These are phyloP conservation scores for Pelobates fuscus DNA, from an alignment of 2,113 vertebrate species.

Conservation along the genomic window DNA sequence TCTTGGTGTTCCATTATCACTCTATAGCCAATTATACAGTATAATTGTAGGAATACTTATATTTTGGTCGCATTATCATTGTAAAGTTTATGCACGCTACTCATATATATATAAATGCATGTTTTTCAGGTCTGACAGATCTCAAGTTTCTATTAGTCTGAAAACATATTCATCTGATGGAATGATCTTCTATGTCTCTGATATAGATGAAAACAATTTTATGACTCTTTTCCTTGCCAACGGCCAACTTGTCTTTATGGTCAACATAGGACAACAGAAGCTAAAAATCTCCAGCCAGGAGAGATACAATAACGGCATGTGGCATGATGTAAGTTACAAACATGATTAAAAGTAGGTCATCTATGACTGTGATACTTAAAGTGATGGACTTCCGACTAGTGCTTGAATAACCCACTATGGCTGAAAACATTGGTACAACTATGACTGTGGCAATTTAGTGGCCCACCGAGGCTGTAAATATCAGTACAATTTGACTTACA, in stretches of 20 bases:
- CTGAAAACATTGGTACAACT: too few relatives aligned
- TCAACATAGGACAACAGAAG: slow-evolving; percentile 78
- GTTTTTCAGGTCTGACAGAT: slow-evolving; percentile 68
- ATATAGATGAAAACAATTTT: slow-evolving; percentile 80
- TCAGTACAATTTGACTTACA: too few relatives aligned
- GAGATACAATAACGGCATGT: slow-evolving; percentile 84
- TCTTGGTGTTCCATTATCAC: too few relatives aligned
- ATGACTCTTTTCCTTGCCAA: slow-evolving; percentile 85
- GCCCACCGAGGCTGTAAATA: too few relatives aligned
- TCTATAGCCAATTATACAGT: too few relatives aligned
- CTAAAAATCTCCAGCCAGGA: slow-evolving; percentile 83
- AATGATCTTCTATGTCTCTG: slow-evolving; percentile 87
- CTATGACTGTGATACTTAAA: not conserved
- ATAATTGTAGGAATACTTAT: too few relatives aligned
- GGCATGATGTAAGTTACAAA: slow-evolving; percentile 84
- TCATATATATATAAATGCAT: too few relatives aligned
- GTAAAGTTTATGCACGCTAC: too few relatives aligned
- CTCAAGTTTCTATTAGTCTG: slow-evolving; percentile 85
- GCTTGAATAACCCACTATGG: too few relatives aligned
- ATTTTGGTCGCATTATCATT: too few relatives aligned
- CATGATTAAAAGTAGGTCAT: not conserved
- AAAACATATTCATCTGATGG: slow-evolving; percentile 87
- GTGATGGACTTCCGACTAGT: too few relatives aligned
- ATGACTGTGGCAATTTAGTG: too few relatives aligned
- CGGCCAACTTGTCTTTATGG: slow-evolving; percentile 84